Conservation (phyloP, 2,113 vertebrate species). For the Ammospiza nelsoni region DNA sequence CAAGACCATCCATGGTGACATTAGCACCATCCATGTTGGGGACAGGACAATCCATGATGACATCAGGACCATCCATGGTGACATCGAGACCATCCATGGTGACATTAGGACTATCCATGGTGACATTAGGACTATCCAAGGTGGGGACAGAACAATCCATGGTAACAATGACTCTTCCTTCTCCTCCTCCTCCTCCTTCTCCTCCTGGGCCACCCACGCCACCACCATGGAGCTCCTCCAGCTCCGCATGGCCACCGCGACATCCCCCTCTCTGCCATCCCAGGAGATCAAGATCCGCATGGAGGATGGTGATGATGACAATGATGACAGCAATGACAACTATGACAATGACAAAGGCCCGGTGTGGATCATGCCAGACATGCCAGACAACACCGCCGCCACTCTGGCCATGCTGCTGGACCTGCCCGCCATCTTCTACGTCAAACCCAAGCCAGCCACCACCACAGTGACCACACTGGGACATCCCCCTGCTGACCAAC, state of each 20-base stretch:
- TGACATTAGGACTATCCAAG: background rate
- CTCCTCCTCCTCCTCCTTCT: background rate
- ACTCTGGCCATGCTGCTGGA: background rate
- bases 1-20: background rate
- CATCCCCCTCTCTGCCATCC: background rate
- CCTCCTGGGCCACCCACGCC: background rate
- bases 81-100: too few species aligned
- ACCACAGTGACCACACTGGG: fast-evolving
- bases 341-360: background rate
- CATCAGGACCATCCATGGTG: background rate
- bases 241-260: background rate
- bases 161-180: background rate
- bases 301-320: too few species aligned
- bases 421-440: background rate
- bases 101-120: background rate
- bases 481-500: background rate
- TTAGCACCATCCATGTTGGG: background rate
- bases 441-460: background rate
- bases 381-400: fast-evolving
- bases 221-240: background rate
- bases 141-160: background rate
- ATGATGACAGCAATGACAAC: background rate
- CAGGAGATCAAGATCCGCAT: background rate
- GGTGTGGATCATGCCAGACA: fast-evolving
- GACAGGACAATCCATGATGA: background rate